phyloP scores from a whole-genome alignment of 2,888 invertebrate genomes.

The Sepiola atlantica region DNA sequence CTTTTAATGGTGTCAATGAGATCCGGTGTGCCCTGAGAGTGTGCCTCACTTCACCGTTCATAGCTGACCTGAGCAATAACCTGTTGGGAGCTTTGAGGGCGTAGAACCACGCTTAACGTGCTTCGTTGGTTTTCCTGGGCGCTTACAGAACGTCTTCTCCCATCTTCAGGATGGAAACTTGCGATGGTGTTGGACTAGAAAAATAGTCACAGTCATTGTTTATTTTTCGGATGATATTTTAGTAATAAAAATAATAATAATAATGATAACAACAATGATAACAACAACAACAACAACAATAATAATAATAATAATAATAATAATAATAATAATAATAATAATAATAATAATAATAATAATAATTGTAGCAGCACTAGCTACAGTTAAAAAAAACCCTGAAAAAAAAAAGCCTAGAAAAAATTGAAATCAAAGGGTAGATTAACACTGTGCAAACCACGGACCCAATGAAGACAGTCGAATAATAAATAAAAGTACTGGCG shows the following conservation, averaged over 20 bases:
- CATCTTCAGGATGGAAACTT: not conserved
- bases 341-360: not conserved
- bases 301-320: not conserved
- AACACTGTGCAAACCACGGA: too few species aligned
- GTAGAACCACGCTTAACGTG: not conserved
- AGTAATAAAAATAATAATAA: not conserved
- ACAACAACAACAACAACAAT: not conserved
- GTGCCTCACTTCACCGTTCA: not conserved
- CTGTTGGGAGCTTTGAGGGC: not conserved
- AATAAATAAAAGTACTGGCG: too few species aligned
- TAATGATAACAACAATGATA: not conserved
- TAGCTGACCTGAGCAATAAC: not conserved
- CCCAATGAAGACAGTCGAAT: too few species aligned
- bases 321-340: conserved; percentile 32
- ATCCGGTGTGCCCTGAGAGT: not conserved
- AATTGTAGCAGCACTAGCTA: not conserved
- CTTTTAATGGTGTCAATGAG: not conserved
- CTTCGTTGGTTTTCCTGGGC: not conserved
- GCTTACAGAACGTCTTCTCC: conserved; percentile 6
- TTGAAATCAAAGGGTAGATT: too few species aligned
- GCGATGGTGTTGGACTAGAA: not conserved
- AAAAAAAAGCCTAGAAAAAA: too few species aligned
- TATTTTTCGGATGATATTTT: not conserved
- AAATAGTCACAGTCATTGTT: not conserved
- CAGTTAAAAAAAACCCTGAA: too few species aligned